Evolutionary conservation across 2,797 vertebrate genomes (phyloP), one percentile per base, ranked within the genome.

Genomic region (Premnoplex brunnescens): DNA sequence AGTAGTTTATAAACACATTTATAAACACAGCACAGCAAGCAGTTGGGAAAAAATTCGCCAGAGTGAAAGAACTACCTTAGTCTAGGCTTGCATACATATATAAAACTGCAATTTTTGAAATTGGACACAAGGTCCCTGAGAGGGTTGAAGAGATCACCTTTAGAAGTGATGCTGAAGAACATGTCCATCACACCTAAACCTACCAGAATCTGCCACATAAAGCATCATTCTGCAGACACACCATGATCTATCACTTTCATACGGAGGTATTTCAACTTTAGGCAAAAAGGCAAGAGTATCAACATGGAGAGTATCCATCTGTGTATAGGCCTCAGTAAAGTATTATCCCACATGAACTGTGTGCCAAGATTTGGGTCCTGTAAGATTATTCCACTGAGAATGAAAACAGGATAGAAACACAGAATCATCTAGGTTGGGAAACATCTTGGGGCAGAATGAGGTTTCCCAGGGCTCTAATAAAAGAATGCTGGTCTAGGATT

Each of bases 371-470:
- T 51, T 87, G 19, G 4, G 15, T 81, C 37, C 63, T 37, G 1
- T 21, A 54, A 30, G 36, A 32, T 76, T 85, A 85, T 51, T 41
- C 6, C 32, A 73, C 18, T 44, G 28, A 73, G 39, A 93, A 88
- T 20, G 11, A 77, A 91, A 91, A 73, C 0, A 3, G 13, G 9
- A 32, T 4, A 27, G n/a, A 69, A 58, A 27, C 14, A 54, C 0
- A 54, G 46, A 30, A 39, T 39, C 9, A 30, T 36, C 44, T 20
- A 26, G 22, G 20, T 23, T 49, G 26, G 28, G 59, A 69, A 82
- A 64, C 6, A 41, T 7, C 32, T n/a, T 52, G n/a, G 20, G 22
- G 12, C 34, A 79, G 71, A 62, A 56, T 0, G 0, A 72, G 13
- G 28, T 60, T 36, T 37, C 27, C 7, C 30, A 75, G 36, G 74